phyloP scores from a whole-genome alignment of 2,888 invertebrate genomes.

The Scaptomyza caliginosa region DNA sequence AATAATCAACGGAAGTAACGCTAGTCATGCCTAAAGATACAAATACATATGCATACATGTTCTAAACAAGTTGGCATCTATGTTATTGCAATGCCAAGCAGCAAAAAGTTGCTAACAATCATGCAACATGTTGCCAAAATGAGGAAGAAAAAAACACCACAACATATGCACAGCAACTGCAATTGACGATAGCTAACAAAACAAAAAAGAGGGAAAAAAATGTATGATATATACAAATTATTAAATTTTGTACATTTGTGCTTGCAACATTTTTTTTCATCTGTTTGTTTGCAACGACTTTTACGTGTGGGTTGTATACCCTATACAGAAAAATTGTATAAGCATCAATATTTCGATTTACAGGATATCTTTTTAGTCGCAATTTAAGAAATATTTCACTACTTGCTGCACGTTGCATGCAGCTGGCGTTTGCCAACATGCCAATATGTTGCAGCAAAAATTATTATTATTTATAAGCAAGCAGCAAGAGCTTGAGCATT shows the following conservation, averaged over 20 bases:
- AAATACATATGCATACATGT: not conserved
- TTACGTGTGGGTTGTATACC: constrained; percentile 22
- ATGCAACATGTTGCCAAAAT: constrained; percentile 61
- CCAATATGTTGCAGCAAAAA: constrained; percentile 73
- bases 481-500: constrained; percentile 5
- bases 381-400: not conserved
- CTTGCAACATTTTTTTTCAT: constrained; percentile 26
- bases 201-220: not conserved
- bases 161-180: constrained; percentile 43
- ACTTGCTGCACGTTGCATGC: constrained; percentile 39
- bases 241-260: constrained; percentile 44
- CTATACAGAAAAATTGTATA: constrained; percentile 3
- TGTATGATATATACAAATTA: constrained; percentile 40
- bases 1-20: constrained; percentile 28
- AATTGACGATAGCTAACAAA: not conserved
- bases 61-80: constrained; percentile 25
- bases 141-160: constrained; percentile 6
- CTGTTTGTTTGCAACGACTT: constrained; percentile 13
- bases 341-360: not conserved
- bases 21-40: constrained; percentile 13
- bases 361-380: not conserved
- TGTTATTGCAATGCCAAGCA: constrained; percentile 54
- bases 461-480: constrained; percentile 70
- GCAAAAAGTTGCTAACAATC: constrained; percentile 24
- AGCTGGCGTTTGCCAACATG: constrained; percentile 49